Evolutionary conservation across 2,888 invertebrate genomes (phyloP).

Genomic region (Micropterix aruncella): DNA sequence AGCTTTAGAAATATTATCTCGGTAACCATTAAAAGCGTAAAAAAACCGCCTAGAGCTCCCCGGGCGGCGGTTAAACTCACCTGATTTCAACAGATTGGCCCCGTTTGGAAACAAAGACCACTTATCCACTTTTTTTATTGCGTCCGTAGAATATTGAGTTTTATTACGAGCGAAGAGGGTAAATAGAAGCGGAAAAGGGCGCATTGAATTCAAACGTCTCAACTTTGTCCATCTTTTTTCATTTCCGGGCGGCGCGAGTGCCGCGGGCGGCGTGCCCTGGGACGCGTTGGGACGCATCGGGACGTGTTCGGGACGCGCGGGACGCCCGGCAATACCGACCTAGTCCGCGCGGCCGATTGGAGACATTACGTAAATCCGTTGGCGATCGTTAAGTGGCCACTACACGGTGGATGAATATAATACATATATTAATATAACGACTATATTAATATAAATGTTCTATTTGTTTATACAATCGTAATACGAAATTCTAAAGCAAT

Average conservation of each 20-base stretch:
- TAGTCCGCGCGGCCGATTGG: slow-evolving; percentile 7
- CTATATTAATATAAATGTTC: too few relatives aligned
- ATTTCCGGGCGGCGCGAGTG: slow-evolving; percentile 2
- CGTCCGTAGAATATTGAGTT: background rate
- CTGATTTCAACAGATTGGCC: background rate
- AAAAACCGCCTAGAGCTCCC: too few relatives aligned
- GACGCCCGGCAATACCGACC: slow-evolving; percentile 3
- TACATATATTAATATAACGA: too few relatives aligned
- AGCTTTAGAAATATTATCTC: too few relatives aligned
- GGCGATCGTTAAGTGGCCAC: background rate
- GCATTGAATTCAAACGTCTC: slow-evolving; percentile 6
- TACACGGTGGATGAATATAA: background rate
- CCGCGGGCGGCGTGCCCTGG: background rate
- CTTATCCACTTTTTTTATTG: background rate
- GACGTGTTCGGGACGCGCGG: background rate
- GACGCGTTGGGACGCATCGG: background rate
- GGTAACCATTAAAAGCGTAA: too few relatives aligned
- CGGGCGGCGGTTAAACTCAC: too few relatives aligned
- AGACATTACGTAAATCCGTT: slow-evolving; percentile 5
- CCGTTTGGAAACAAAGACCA: background rate
- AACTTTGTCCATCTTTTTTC: slow-evolving; percentile 7
- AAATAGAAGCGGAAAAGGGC: slow-evolving; percentile 6
- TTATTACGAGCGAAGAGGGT: slow-evolving; percentile 4
- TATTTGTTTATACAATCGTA: too few relatives aligned
- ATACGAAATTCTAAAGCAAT: too few relatives aligned